phyloP scores from a whole-genome alignment of 2,888 invertebrate species.

The Rhamnusium bicolor region DNA sequence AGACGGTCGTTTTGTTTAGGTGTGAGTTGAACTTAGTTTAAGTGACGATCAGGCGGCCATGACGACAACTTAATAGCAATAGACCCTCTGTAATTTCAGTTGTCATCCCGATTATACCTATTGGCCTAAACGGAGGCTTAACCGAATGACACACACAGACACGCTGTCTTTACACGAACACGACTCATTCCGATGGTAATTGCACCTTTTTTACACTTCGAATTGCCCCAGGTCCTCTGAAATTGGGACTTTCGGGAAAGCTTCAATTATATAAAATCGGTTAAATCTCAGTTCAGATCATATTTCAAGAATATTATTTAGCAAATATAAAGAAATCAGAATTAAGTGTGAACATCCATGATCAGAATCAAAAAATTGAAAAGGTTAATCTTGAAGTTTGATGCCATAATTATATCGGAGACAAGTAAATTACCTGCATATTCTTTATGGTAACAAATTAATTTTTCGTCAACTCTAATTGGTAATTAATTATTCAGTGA shows the following conservation, averaged over 20 bases:
- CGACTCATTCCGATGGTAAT: slow-evolving; percentile 34
- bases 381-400: too few relatives aligned
- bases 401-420: too few relatives aligned
- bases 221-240: slow-evolving; percentile 35
- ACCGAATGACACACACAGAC: slow-evolving; percentile 43
- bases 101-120: slow-evolving; percentile 60
- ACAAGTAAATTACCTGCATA: too few relatives aligned
- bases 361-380: too few relatives aligned
- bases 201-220: slow-evolving; percentile 36
- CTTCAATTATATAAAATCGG: slow-evolving; percentile 14
- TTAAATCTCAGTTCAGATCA: background rate
- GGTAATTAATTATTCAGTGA: too few relatives aligned
- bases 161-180: slow-evolving; percentile 27
- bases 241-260: background rate
- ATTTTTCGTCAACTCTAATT: too few relatives aligned
- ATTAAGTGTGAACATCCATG: too few relatives aligned
- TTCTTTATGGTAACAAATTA: too few relatives aligned
- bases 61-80: slow-evolving; percentile 63
- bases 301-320: too few relatives aligned
- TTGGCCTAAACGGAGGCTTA: slow-evolving; percentile 39
- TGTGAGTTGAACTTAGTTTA: slow-evolving; percentile 47
- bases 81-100: slow-evolving; percentile 60
- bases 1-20: slow-evolving; percentile 55
- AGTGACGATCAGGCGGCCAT: slow-evolving; percentile 56
- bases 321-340: too few relatives aligned